phyloP scores from a whole-genome alignment of 2,888 invertebrate species.

The Orchesellides sinensis region DNA sequence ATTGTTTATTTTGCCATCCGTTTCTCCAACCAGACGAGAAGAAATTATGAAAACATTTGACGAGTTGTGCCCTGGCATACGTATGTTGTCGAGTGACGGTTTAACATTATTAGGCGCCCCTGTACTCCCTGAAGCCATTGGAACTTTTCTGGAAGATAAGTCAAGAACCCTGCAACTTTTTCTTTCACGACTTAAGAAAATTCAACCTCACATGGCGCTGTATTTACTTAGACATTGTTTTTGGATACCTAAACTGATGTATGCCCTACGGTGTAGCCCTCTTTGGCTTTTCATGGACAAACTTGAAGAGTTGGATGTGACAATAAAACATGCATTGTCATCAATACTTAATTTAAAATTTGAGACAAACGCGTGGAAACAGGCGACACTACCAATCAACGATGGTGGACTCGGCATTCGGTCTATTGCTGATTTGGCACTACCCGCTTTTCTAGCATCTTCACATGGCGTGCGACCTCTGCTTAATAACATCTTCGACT shows the following conservation, averaged over 20 bases:
- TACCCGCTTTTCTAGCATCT: slow-evolving; percentile 29
- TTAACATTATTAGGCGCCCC: not conserved
- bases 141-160: not conserved
- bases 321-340: too few species aligned
- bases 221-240: not conserved
- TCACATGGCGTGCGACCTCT: not conserved
- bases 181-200: not conserved
- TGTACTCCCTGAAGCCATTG: not conserved
- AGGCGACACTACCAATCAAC: slow-evolving; percentile 17
- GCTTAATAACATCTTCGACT: not conserved
- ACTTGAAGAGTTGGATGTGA: too few species aligned
- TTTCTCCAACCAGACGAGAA: not conserved
- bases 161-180: not conserved
- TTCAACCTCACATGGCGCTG: not conserved
- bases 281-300: not conserved
- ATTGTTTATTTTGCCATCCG: not conserved
- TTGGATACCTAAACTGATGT: not conserved
- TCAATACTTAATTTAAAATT: too few species aligned
- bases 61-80: not conserved
- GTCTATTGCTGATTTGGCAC: not conserved
- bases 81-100: not conserved
- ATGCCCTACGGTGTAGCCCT: not conserved
- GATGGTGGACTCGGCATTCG: slow-evolving; percentile 29
- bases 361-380: too few species aligned
- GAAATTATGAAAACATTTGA: not conserved